phyloP scores from a whole-genome alignment of 1,140 invertebrate genomes.

The Drosophila nikananu region DNA sequence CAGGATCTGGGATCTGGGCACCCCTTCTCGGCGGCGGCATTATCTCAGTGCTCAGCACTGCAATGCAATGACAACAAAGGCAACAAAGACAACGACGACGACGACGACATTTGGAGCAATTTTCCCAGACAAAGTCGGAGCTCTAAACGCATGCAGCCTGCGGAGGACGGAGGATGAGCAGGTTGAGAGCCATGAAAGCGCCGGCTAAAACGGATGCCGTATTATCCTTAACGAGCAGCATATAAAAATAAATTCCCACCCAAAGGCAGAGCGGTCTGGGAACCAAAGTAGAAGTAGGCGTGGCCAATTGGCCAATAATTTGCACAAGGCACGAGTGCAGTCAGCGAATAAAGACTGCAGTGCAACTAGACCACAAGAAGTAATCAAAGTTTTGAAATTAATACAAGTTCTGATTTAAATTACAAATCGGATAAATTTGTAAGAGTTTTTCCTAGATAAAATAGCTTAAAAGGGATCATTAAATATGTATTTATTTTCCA shows the following conservation, averaged over 20 bases:
- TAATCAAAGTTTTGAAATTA: no score
- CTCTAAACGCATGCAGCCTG: constrained; percentile 43
- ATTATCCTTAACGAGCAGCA: constrained; percentile 41
- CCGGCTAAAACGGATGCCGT: constrained; percentile 43
- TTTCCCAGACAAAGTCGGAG: constrained; percentile 27
- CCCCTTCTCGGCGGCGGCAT: constrained; percentile 4
- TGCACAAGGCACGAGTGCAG: constrained; percentile 7
- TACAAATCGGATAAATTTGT: no score
- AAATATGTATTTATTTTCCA: not conserved
- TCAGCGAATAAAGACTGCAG: not conserved
- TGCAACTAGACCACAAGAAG: not conserved
- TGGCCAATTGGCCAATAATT: constrained; percentile 45
- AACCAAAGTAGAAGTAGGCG: not conserved
- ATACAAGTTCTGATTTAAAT: no score
- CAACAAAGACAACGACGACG: not conserved
- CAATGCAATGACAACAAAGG: constrained; percentile 14
- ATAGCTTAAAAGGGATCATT: not conserved
- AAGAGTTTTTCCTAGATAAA: not conserved
- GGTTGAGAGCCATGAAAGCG: constrained; percentile 43
- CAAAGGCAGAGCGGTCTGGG: not conserved
- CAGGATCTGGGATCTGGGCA: not conserved
- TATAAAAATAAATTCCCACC: constrained; percentile 53
- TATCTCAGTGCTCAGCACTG: constrained; percentile 20
- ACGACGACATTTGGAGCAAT: constrained; percentile 32
- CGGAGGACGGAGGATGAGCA: constrained; percentile 1